Evolutionary conservation across 2,888 invertebrate species (phyloP), one percentile per base, ranked within the genome.

Genomic region (Alviniconcha strummeri): DNA sequence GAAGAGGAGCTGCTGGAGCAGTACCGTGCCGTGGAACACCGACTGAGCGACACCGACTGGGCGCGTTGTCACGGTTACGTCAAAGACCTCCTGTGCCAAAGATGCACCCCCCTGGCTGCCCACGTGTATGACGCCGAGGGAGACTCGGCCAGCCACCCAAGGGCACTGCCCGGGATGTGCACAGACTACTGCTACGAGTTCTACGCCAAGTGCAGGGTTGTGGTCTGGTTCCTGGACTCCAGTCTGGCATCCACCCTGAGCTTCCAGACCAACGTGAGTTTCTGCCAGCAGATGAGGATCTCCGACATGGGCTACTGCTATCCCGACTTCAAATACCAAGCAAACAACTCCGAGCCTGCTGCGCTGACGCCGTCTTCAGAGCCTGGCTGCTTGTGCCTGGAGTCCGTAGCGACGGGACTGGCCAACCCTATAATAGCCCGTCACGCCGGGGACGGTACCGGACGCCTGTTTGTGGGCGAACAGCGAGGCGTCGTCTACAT

Each of bases 91-190:
- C 83, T 80, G 52, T 83, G 83, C 64, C 52, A 69, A n/a, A 57
- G 19, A 72, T 83, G 83, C 60, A 78, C 83, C 3, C 83, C 83
- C 17, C 19, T 77, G 9, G 55, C 79, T 7, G 79, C 83, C 4
- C 79, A 83, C 36, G 15, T 80, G 17, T 80, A 69, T 60, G 80
- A 79, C 11, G 52, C 57, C 3, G 60, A 60, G 5, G 5, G 11
- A 2, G 15, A 0, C 13, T 8, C 55, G 17, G 11, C 19, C 8
- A 11, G 69, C 13, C 74, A 75, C 52, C 87, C 88, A 1, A 82
- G 90, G 11, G 78, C 87, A 8, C 90, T 92, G 76, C 93, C 93
- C 4, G 92, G 92, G 56, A 86, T 93, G 9, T 93, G 93, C 83
- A 56, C 36, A 1, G 72, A 72, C 6, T 91, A 90, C 84, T 92